phyloP scores from a whole-genome alignment of 2,797 vertebrate species.

The Diglossa cyanea region DNA sequence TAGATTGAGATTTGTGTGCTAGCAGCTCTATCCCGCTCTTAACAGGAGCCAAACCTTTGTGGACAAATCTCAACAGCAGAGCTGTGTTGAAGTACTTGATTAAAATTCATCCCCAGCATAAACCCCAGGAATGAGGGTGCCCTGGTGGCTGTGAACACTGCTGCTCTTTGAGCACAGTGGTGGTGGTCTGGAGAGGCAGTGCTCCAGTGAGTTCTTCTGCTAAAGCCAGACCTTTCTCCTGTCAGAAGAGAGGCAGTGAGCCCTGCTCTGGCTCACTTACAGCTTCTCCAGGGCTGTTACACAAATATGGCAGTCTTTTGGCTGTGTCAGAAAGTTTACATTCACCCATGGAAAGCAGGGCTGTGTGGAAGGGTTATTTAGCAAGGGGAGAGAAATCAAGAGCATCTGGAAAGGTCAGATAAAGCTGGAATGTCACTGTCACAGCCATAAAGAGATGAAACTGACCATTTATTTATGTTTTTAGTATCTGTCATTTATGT shows the following conservation, averaged over 20 bases:
- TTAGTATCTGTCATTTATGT: conserved; percentile 8
- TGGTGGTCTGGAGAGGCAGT: background rate
- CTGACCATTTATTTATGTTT: background rate
- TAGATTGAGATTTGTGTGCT: background rate
- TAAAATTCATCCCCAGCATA: background rate
- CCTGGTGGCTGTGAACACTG: background rate
- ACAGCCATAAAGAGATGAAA: background rate
- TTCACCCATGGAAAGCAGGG: background rate
- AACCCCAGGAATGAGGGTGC: background rate
- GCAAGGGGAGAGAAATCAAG: background rate
- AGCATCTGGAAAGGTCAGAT: conserved; percentile 57
- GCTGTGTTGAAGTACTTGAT: conserved; percentile 2
- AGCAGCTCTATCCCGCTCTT: background rate
- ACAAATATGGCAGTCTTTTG: conserved; percentile 70
- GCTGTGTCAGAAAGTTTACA: conserved; percentile 69
- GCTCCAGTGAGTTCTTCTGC: background rate
- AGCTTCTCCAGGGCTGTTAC: conserved; percentile 60
- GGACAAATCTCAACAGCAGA: background rate
- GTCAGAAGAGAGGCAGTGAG: background rate
- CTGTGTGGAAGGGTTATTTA: background rate
- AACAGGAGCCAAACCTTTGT: background rate
- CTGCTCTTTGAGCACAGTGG: background rate
- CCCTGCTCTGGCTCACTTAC: background rate
- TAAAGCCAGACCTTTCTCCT: background rate
- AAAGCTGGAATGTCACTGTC: conserved; percentile 35